Conservation (phyloP, 1,140 invertebrate genomes). For the Ostrea denselamellosa region DNA sequence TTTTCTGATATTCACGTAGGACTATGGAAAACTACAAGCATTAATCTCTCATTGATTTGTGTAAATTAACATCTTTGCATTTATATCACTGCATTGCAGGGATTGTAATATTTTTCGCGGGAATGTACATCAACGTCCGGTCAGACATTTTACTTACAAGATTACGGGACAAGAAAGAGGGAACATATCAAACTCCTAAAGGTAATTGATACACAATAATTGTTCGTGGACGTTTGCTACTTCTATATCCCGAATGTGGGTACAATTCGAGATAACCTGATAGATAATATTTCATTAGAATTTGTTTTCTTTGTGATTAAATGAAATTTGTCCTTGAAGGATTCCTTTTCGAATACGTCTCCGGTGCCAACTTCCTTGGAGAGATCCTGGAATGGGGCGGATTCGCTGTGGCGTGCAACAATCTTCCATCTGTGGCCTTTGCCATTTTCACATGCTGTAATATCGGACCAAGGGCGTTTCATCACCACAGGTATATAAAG, state of each 20-base stretch:
- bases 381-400: slow-evolving; percentile 83
- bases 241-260: no score
- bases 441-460: slow-evolving; percentile 80
- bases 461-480: slow-evolving; percentile 79
- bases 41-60: not conserved
- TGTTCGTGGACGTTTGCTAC: no score
- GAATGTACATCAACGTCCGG: slow-evolving; percentile 81
- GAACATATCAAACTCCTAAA: slow-evolving; percentile 81
- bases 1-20: no score
- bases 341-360: slow-evolving; percentile 82
- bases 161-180: slow-evolving; percentile 78
- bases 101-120: slow-evolving; percentile 71
- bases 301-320: not conserved
- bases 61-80: not conserved
- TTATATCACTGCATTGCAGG: slow-evolving; percentile 62
- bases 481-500: slow-evolving; percentile 80
- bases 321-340: slow-evolving; percentile 71
- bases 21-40: no score
- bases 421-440: slow-evolving; percentile 80
- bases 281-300: no score
- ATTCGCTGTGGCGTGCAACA: slow-evolving; percentile 80
- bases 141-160: slow-evolving; percentile 80
- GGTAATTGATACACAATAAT: slow-evolving; percentile 53
- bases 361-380: slow-evolving; percentile 83
- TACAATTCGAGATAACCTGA: no score